These are phyloP conservation scores for Aix galericulata DNA, from an alignment of 2,113 vertebrate genomes.

Conservation along the genomic window DNA sequence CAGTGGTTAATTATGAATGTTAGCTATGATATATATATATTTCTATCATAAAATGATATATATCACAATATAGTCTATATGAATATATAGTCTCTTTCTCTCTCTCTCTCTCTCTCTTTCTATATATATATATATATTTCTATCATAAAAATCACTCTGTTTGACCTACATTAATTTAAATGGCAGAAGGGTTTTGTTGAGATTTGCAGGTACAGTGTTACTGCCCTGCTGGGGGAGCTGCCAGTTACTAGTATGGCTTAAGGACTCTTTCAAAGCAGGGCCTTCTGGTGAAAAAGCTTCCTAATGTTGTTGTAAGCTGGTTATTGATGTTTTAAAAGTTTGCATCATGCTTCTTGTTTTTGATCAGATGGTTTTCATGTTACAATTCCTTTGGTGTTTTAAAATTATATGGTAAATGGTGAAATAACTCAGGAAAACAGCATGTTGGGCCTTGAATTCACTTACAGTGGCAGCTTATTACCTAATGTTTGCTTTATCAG, in stretches of 20 bases:
- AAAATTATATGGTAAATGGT: not conserved
- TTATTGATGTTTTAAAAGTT: not conserved
- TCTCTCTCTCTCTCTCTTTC: too few species aligned
- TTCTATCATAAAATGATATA: not conserved
- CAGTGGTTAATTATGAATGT: not conserved
- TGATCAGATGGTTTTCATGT: not conserved
- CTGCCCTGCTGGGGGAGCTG: not conserved
- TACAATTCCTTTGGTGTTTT: not conserved
- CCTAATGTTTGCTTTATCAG: not conserved
- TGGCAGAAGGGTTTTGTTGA: not conserved
- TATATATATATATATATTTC: too few species aligned
- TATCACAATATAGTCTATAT: too few species aligned
- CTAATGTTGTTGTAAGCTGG: not conserved
- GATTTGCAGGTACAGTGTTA: not conserved
- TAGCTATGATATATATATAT: not conserved
- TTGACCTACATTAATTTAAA: not conserved
- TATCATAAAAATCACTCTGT: not conserved
- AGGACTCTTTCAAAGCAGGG: not conserved
- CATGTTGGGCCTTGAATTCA: not conserved
- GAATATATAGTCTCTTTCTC: too few species aligned
- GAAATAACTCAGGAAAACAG: not conserved
- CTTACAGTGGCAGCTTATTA: not conserved
- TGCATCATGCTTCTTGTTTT: not conserved
- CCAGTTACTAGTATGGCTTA: not conserved
- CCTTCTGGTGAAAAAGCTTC: not conserved